A percentile compares a stretch with the other conserved stretches of the same genome.
These are phyloP conservation scores for Scyliorhinus canicula DNA, from an alignment of 2,797 vertebrate species.

Conservation along the genomic window DNA sequence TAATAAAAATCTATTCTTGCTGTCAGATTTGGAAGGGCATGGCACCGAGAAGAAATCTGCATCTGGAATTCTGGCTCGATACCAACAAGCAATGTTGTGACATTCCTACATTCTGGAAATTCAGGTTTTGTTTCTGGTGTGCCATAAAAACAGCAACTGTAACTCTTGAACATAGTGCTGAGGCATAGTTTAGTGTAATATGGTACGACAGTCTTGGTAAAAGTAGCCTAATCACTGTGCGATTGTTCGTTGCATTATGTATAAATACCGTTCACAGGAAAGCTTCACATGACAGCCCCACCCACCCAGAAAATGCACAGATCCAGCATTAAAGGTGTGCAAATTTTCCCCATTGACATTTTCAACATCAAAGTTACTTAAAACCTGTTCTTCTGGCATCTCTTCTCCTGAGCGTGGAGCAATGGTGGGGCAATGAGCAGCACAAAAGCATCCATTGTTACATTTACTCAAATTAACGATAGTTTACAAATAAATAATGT, in stretches of 20 bases:
- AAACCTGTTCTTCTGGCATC: neutral
- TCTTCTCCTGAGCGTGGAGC: neutral
- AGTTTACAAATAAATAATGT: neutral
- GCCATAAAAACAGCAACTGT: neutral
- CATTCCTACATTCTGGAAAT: neutral
- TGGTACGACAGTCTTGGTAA: neutral
- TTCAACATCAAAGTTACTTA: neutral
- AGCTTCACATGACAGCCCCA: neutral
- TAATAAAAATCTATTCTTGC: neutral
- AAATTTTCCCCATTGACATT: neutral
- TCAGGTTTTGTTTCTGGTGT: neutral
- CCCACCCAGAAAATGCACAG: neutral
- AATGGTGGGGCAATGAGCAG: neutral
- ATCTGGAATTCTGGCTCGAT: neutral
- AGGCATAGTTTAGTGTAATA: neutral
- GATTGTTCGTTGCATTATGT: slow-evolving; percentile 14
- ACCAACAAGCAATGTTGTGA: neutral
- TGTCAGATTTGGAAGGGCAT: neutral
- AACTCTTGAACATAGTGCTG: neutral
- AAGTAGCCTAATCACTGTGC: neutral
- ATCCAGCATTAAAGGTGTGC: neutral
- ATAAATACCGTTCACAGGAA: neutral
- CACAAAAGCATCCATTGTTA: neutral
- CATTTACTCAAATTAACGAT: neutral
- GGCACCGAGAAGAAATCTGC: neutral